Evolutionary conservation across 1,140 invertebrate genomes (phyloP).

Genomic region (Orussus abietinus): DNA sequence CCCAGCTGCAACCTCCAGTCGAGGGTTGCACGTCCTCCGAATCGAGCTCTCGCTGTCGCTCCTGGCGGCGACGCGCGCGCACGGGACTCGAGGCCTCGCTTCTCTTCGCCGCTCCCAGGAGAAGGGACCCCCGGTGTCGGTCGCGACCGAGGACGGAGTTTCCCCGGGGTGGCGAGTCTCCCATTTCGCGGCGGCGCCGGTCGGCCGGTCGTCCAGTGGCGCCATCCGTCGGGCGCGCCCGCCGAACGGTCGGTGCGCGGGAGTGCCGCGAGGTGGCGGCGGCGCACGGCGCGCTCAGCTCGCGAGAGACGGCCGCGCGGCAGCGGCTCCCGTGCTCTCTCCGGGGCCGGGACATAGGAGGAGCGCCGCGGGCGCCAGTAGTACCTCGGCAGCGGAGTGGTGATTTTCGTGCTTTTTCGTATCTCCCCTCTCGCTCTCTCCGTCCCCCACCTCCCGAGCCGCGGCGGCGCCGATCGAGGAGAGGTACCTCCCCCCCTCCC

Average conservation of each 20-base stretch:
- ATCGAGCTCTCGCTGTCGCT: slow-evolving; percentile 32
- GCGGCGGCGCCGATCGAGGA: slow-evolving; percentile 19
- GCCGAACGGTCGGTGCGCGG: slow-evolving; percentile 15
- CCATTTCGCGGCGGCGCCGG: slow-evolving; percentile 18
- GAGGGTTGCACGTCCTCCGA: slow-evolving; percentile 47
- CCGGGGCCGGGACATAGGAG: not conserved
- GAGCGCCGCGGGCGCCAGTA: slow-evolving; percentile 25
- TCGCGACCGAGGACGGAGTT: no score
- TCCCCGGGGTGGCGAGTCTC: slow-evolving; percentile 8
- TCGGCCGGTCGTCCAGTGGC: slow-evolving; percentile 20
- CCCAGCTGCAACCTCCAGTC: slow-evolving; percentile 46
- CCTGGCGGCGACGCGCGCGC: slow-evolving; percentile 7
- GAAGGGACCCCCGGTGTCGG: slow-evolving; percentile 1
- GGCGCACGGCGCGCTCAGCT: slow-evolving; percentile 4
- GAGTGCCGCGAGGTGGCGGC: slow-evolving; percentile 9
- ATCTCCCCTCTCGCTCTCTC: slow-evolving; percentile 14
- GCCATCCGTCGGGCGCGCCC: slow-evolving; percentile 13
- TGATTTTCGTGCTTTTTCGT: slow-evolving; percentile 25
- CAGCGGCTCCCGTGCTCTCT: not conserved
- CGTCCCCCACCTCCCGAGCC: slow-evolving; percentile 12
- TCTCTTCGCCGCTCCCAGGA: slow-evolving; percentile 16
- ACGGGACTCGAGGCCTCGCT: not conserved
- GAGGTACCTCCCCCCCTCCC: slow-evolving; percentile 12
- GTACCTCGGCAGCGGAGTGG: slow-evolving; percentile 27
- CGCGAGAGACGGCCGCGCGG: no score